Percentiles rank a stretch among this genome's conserved stretches.
Evolutionary conservation across 2,888 invertebrate genomes (phyloP).

Genomic region (Cetonia aurata): DNA sequence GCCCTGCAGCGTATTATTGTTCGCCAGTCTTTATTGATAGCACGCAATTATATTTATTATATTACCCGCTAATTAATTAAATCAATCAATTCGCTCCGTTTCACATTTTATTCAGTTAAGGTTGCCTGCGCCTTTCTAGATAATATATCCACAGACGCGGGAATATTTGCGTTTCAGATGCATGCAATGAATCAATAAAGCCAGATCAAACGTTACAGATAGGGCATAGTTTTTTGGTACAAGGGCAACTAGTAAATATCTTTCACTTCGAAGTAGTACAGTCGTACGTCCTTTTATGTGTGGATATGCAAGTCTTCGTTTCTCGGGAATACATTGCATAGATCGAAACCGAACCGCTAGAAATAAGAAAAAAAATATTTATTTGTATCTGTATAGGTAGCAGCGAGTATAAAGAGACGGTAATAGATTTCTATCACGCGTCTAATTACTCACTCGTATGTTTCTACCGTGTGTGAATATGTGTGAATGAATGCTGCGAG

Average conservation of each 20-base stretch:
- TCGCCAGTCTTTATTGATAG: constrained; percentile 9
- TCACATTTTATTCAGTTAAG: constrained; percentile 34
- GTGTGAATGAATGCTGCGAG: constrained; percentile 18
- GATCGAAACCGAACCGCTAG: background rate
- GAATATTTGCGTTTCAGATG: constrained; percentile 28
- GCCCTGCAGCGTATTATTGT: no score
- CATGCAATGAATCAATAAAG: constrained; percentile 35
- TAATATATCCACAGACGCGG: constrained; percentile 9
- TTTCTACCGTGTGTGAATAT: no score
- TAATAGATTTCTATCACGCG: constrained; percentile 34
- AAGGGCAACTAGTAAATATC: constrained; percentile 40
- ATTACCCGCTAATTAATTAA: constrained; percentile 33
- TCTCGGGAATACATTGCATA: constrained; percentile 24
- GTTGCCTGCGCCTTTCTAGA: constrained; percentile 30
- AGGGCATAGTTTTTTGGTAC: constrained; percentile 38
- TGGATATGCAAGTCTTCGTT: background rate
- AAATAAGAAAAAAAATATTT: constrained; percentile 24
- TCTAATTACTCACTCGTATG: constrained; percentile 24
- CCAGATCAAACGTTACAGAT: constrained; percentile 38
- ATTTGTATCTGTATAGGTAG: constrained; percentile 8
- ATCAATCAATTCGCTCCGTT: constrained; percentile 30
- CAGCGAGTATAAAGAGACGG: constrained; percentile 6
- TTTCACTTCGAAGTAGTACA: constrained; percentile 32
- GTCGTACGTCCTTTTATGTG: constrained; percentile 29
- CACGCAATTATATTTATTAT: constrained; percentile 16